Conservation (phyloP, 2,888 invertebrate genomes). For the Colletes collaris region DNA sequence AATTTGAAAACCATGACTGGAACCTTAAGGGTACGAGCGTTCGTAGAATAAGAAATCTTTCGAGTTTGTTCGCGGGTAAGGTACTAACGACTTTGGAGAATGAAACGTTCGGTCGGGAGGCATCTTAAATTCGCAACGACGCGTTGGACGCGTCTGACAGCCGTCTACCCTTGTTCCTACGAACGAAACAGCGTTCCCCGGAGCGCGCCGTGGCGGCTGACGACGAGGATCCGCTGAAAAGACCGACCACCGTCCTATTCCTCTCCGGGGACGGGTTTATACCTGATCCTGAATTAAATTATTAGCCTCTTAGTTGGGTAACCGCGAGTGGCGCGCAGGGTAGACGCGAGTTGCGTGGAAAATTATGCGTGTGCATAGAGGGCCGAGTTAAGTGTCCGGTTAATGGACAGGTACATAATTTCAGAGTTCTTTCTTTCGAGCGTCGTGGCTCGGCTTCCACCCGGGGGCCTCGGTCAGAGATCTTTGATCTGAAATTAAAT, state of each 20-base stretch:
- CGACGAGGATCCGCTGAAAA: conserved; percentile 30
- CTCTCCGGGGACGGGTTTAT: conserved; percentile 44
- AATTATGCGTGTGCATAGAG: conserved; percentile 60
- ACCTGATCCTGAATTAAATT: conserved; percentile 60
- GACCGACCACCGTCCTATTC: conserved; percentile 30
- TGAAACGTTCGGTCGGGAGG: too few relatives aligned
- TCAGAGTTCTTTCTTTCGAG: conserved; percentile 34
- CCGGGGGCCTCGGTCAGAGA: conserved; percentile 4
- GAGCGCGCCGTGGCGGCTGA: background rate
- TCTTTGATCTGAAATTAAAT: conserved; percentile 60
- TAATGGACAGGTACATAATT: conserved; percentile 70
- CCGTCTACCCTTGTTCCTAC: background rate
- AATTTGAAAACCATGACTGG: too few relatives aligned
- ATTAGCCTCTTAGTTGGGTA: conserved; percentile 57
- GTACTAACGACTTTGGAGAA: too few relatives aligned
- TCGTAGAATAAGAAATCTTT: too few relatives aligned
- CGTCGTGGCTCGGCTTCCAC: conserved; percentile 18
- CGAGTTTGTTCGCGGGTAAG: too few relatives aligned
- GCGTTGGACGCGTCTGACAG: background rate
- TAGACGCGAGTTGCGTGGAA: conserved; percentile 46
- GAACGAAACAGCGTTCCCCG: background rate
- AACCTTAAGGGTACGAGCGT: too few relatives aligned
- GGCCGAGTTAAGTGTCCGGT: conserved; percentile 60
- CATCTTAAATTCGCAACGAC: background rate
- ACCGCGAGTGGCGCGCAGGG: conserved; percentile 33